Evolutionary conservation across 2,113 vertebrate genomes (phyloP).

Genomic region (Procavia capensis): DNA sequence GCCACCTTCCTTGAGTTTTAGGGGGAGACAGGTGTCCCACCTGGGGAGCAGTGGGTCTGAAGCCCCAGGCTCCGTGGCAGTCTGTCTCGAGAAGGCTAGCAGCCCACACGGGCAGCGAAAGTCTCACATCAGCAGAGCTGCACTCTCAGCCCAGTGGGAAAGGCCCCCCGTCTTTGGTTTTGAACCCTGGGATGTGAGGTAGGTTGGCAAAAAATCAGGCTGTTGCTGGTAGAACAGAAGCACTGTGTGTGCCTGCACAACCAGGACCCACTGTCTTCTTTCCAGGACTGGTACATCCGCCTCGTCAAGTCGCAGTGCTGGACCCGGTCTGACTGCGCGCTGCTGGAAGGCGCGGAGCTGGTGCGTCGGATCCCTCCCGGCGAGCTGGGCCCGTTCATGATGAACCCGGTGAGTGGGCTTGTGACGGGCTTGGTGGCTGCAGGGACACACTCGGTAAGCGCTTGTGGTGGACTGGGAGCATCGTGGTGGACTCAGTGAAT

Average conservation of each 20-base stretch:
- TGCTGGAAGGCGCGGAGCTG: constrained; percentile 96
- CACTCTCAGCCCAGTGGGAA: accelerated
- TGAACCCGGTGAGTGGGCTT: constrained; percentile 90
- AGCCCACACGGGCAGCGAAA: accelerated
- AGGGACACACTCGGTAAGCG: no score
- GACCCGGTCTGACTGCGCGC: constrained; percentile 89
- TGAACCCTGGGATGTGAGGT: background rate
- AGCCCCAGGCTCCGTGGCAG: accelerated
- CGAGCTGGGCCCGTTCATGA: constrained; percentile 92
- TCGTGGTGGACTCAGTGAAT: background rate
- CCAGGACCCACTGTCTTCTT: background rate
- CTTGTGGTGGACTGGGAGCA: no score
- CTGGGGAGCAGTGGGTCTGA: background rate
- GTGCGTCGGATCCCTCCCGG: constrained; percentile 93
- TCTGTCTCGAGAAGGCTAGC: background rate
- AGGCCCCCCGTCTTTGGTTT: background rate
- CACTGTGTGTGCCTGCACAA: accelerated
- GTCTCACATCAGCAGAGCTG: accelerated
- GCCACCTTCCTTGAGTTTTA: no score
- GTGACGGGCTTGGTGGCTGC: no score
- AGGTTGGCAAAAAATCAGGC: accelerated
- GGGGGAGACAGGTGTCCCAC: no score
- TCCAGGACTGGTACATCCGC: constrained; percentile 96
- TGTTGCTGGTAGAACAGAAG: accelerated
- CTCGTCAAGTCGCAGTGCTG: constrained; percentile 96